Evolutionary conservation across 1,140 invertebrate genomes (phyloP).

Genomic region (Frieseomelitta varia): DNA sequence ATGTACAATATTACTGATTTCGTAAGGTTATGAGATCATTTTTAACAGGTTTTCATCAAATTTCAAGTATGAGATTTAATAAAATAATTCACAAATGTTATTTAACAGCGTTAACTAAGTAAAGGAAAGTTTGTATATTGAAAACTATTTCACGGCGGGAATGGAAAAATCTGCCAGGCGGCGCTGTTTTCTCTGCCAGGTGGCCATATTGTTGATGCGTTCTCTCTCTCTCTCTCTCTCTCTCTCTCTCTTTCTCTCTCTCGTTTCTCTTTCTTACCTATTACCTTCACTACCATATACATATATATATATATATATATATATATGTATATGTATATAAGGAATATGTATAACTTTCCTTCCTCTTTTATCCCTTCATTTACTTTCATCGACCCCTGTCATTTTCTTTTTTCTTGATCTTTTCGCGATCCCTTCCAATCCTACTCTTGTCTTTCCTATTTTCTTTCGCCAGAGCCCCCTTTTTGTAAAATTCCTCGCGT

Average conservation of each 20-base stretch:
- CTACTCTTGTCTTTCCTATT: constrained; percentile 44
- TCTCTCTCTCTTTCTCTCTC: not conserved
- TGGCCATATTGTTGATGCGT: constrained; percentile 74
- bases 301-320: not conserved
- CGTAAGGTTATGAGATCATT: not conserved
- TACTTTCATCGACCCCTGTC: constrained; percentile 41
- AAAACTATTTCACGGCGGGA: constrained; percentile 67
- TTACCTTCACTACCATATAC: not conserved
- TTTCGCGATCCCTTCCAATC: constrained; percentile 54
- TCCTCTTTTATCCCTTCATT: not conserved
- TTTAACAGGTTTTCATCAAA: not conserved
- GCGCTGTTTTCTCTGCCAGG: constrained; percentile 68
- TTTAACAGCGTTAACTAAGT: not conserved
- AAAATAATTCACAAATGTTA: not conserved
- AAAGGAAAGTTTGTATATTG: not conserved
- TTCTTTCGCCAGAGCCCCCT: constrained; percentile 22
- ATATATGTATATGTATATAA: not conserved
- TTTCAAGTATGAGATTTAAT: not conserved
- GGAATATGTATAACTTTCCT: not conserved
- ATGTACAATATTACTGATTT: too few relatives aligned
- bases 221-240: not conserved
- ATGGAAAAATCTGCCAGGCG: constrained; percentile 78
- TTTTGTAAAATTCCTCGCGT: constrained; percentile 24
- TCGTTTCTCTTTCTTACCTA: not conserved
- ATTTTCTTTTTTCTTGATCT: constrained; percentile 47